Percentiles rank a stretch among this genome's conserved stretches.
Conservation (phyloP, 1,140 invertebrate genomes). For the Drosophila asahinai region DNA sequence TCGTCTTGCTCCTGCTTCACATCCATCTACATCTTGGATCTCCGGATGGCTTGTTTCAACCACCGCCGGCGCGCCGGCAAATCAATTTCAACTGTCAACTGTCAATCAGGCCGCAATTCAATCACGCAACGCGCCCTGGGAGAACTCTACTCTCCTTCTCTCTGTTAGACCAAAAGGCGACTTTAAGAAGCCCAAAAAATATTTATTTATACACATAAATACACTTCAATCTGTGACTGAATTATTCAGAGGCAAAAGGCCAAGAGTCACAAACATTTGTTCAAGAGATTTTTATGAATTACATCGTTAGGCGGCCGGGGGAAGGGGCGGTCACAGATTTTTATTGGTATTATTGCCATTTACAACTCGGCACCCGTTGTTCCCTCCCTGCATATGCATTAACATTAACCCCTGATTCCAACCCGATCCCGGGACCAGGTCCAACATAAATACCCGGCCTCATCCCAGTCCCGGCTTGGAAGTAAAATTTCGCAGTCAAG, state of each 20-base stretch:
- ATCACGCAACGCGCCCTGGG: slow-evolving; percentile 64
- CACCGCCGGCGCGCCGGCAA: slow-evolving; percentile 61
- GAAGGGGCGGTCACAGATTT: slow-evolving; percentile 63
- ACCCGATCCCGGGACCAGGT: background rate
- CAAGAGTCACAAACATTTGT: slow-evolving; percentile 70
- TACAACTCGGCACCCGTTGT: slow-evolving; percentile 56
- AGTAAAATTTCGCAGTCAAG: slow-evolving; percentile 72
- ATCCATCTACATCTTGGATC: slow-evolving; percentile 20
- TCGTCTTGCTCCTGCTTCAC: background rate
- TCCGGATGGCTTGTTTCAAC: slow-evolving; percentile 55
- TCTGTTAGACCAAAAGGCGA: background rate
- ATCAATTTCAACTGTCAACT: slow-evolving; percentile 83
- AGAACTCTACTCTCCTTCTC: background rate
- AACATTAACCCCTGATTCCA: slow-evolving; percentile 30
- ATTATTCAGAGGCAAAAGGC: slow-evolving; percentile 46
- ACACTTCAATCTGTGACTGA: slow-evolving; percentile 13
- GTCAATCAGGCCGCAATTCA: slow-evolving; percentile 80
- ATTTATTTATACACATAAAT: background rate
- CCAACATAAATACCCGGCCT: background rate
- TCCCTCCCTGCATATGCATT: slow-evolving; percentile 40
- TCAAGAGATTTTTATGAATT: slow-evolving; percentile 82
- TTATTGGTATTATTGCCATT: slow-evolving; percentile 74
- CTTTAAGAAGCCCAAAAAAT: slow-evolving; percentile 29
- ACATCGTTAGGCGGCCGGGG: slow-evolving; percentile 13
- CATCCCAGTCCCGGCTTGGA: background rate